Evolutionary conservation across 1,140 invertebrate species (phyloP), one percentile per base, ranked within the genome.

Genomic region (Euborellia annulipes): DNA sequence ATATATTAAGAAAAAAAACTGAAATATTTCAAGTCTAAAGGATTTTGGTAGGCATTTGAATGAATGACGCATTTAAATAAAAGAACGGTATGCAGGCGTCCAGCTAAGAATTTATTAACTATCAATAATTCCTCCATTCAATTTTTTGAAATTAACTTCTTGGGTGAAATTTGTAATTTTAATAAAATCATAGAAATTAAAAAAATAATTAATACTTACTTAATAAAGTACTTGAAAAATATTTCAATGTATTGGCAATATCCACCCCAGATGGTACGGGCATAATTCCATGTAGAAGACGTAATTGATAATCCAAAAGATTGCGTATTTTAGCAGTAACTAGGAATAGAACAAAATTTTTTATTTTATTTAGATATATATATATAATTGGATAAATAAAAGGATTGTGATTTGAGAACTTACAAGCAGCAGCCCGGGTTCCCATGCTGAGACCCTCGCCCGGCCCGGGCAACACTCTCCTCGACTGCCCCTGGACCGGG

Each of bases 261-360:
- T 99, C 95, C 47, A 81, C 70, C 46, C 93, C 93, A 46, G 88
- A 90, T 41, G 94, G 94, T 52, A 85, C 71, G 21, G 94, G 91
- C 58, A 90, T 79, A 54, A 82, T 76, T 53, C 86, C 87, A 70
- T 95, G 89, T 55, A 88, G 75, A 45, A 98, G 75, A 49, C 93
- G 76, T 55, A 88, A 75, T 61, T 97, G 91, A 65, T 85, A 93
- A 64, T 98, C 95, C 66, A 93, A 89, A 52, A 99, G 75, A 61
- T 83, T 95, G 48, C 88, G 77, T 56, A 99, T 84, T 73, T 98
- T 99, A 53, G 93, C 86, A 52, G 91, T 92, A 72, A 98, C 92
- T 58, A 55, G 53, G 43, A 6, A 39, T 9, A 36, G 30, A 34
- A n/a, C 30, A 11, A 43, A 21, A 16, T 21, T 47, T 21, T 19